These are phyloP conservation scores for Coranthus polyacanthus DNA, from an alignment of 2,797 vertebrate species.

Conservation along the genomic window DNA sequence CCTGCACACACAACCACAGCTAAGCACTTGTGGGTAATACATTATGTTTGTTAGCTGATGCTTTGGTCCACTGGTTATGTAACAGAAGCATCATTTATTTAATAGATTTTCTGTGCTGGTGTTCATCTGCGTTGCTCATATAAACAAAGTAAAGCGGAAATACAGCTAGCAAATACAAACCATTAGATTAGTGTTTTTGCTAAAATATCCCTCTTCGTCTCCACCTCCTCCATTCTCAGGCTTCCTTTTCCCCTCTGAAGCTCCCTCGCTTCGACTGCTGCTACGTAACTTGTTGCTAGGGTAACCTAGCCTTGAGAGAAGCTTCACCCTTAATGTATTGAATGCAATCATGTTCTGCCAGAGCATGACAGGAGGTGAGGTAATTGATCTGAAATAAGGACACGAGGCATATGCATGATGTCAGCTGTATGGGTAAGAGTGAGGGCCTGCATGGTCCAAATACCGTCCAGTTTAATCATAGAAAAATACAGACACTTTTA, in stretches of 20 bases:
- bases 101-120: background rate
- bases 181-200: constrained; percentile 24
- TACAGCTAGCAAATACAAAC: background rate
- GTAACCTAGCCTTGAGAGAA: constrained; percentile 66
- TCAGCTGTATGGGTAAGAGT: background rate
- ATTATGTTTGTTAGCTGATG: constrained; percentile 7
- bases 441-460: background rate
- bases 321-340: constrained; percentile 38
- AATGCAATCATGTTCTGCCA: constrained; percentile 21
- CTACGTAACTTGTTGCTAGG: constrained; percentile 79
- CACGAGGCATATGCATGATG: constrained; percentile 3
- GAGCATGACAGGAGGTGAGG: background rate
- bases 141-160: constrained; percentile 17
- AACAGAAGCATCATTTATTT: constrained; percentile 38
- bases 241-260: constrained; percentile 44
- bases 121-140: background rate
- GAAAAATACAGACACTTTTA: background rate
- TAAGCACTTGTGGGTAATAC: constrained; percentile 8
- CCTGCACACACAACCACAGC: constrained; percentile 28
- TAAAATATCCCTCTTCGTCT: constrained; percentile 30
- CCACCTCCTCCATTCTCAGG: constrained; percentile 39
- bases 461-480: background rate
- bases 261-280: constrained; percentile 44
- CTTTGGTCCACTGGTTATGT: constrained; percentile 27
- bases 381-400: constrained; percentile 16